Percentiles rank a stretch among this genome's conserved stretches.
phyloP scores from a whole-genome alignment of 2,113 vertebrate genomes.

The Myodes glareolus region DNA sequence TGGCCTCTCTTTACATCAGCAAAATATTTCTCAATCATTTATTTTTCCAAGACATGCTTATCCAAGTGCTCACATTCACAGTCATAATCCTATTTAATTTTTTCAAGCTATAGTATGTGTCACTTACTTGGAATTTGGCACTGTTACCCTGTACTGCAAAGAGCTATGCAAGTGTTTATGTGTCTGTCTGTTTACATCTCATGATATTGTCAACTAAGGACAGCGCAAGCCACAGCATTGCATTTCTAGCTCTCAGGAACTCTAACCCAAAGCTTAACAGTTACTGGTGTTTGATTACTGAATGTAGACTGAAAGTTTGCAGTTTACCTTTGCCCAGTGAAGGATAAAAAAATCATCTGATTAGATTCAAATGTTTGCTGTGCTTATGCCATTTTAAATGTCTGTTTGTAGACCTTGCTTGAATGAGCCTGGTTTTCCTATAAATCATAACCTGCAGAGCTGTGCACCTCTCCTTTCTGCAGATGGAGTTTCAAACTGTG shows the following conservation, averaged over 20 bases:
- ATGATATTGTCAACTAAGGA: background rate
- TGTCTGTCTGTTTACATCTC: background rate
- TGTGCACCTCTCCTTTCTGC: constrained; percentile 74
- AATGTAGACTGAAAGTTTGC: background rate
- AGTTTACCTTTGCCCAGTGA: background rate
- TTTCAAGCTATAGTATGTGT: background rate
- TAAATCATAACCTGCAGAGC: constrained; percentile 80
- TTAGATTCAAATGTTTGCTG: constrained; percentile 35
- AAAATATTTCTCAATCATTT: background rate
- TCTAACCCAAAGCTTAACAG: background rate
- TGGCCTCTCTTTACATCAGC: background rate
- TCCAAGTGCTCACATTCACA: background rate
- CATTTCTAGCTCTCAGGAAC: background rate
- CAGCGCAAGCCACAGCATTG: background rate
- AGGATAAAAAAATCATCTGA: constrained; percentile 15
- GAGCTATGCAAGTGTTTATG: background rate
- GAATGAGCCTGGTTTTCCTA: constrained; percentile 64
- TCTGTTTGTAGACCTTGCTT: constrained; percentile 18
- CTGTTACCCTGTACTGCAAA: background rate
- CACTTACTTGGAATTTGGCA: background rate
- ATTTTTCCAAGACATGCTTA: background rate
- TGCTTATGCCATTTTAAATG: constrained; percentile 23
- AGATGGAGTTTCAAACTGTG: constrained; percentile 83
- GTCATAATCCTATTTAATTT: background rate
- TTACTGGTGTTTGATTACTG: background rate